These are phyloP conservation scores for Iguana delicatissima DNA, from an alignment of 2,797 vertebrate genomes.

Conservation along the genomic window DNA sequence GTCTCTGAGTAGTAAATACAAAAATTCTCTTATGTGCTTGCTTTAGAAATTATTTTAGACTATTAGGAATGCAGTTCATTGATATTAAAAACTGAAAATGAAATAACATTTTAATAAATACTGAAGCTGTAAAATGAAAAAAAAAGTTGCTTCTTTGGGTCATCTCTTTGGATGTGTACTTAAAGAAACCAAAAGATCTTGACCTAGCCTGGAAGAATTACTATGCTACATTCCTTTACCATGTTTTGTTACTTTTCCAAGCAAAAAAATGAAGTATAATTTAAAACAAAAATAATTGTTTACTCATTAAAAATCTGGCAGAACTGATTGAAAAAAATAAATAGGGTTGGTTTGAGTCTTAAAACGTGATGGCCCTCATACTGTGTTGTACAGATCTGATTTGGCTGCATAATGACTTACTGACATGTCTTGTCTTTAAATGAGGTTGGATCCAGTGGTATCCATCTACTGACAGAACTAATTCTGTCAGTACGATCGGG, in stretches of 20 bases:
- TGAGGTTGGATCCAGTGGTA: neutral
- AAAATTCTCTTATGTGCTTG: conserved; percentile 5
- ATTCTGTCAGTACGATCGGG: neutral
- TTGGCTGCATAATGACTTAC: too few relatives aligned
- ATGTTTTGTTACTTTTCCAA: neutral
- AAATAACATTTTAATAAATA: neutral
- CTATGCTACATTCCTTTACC: neutral
- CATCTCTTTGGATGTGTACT: neutral
- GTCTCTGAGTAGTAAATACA: neutral
- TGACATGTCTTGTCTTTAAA: too few relatives aligned
- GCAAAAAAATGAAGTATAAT: neutral
- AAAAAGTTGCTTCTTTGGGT: too few relatives aligned
- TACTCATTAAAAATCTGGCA: neutral
- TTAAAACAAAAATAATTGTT: neutral
- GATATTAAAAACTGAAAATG: neutral
- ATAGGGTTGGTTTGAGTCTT: neutral
- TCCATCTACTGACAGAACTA: neutral
- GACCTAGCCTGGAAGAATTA: neutral
- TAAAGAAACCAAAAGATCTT: neutral
- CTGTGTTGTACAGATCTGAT: too few relatives aligned
- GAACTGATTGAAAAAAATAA: neutral
- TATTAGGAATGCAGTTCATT: neutral
- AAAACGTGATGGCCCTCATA: too few relatives aligned
- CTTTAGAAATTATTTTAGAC: neutral
- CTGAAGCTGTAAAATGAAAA: neutral